phyloP scores from a whole-genome alignment of 2,888 invertebrate species.

The Digitonthophagus gazella region DNA sequence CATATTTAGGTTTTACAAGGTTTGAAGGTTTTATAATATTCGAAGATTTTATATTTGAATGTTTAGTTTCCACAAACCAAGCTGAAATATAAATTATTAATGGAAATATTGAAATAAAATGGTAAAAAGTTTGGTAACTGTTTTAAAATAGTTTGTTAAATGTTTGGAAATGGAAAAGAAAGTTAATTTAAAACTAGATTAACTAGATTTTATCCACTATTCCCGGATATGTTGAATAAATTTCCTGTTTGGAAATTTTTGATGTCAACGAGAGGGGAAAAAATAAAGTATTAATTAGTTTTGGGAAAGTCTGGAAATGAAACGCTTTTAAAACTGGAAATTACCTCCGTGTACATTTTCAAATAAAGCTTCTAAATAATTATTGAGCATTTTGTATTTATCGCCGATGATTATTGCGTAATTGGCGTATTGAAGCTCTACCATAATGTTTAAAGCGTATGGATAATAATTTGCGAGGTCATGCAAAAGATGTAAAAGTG shows the following conservation, averaged over 20 bases:
- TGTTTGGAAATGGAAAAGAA: no score
- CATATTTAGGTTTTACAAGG: no score
- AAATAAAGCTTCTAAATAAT: slow-evolving; percentile 31
- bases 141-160: no score
- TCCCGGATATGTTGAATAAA: no score
- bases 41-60: neutral
- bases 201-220: no score
- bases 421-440: slow-evolving; percentile 35
- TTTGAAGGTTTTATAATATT: neutral
- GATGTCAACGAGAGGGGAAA: no score
- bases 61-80: slow-evolving; percentile 30
- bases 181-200: no score
- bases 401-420: slow-evolving; percentile 32
- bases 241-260: no score
- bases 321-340: neutral
- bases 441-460: slow-evolving; percentile 30
- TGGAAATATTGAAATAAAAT: no score
- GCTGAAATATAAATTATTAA: slow-evolving; percentile 21
- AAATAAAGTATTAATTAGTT: no score
- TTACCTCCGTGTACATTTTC: slow-evolving; percentile 20
- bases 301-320: neutral
- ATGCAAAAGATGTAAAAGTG: neutral
- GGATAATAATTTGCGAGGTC: neutral
- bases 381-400: slow-evolving; percentile 34
- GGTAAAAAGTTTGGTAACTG: no score